These are phyloP conservation scores for Paramormyrops hopkinsi DNA, from an alignment of 2,797 vertebrate genomes.

Conservation along the genomic window DNA sequence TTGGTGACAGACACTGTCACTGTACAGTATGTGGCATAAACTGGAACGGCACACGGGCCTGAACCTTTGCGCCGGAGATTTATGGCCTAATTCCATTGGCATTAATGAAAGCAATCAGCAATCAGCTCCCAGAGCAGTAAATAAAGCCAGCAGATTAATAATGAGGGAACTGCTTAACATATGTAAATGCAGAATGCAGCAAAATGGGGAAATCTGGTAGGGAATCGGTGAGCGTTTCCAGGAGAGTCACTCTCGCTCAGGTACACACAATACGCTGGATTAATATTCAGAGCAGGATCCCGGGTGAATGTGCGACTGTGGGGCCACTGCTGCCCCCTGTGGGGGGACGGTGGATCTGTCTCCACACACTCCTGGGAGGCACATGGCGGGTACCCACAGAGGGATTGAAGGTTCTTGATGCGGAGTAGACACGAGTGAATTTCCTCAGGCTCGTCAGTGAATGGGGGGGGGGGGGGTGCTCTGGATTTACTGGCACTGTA, in stretches of 20 bases:
- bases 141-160: background rate
- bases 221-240: background rate
- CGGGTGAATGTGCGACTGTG: background rate
- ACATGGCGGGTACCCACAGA: background rate
- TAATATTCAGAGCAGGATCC: background rate
- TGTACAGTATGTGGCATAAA: too few species aligned
- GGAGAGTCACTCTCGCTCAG: background rate
- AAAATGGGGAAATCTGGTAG: background rate
- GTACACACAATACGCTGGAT: background rate
- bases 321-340: background rate
- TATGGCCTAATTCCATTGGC: background rate
- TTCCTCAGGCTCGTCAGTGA: background rate
- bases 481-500: background rate
- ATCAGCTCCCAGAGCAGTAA: conserved; percentile 13
- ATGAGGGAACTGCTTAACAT: conserved; percentile 1
- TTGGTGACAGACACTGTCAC: background rate
- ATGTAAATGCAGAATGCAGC: background rate
- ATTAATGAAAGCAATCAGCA: conserved; percentile 14
- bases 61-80: background rate
- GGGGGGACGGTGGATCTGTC: background rate
- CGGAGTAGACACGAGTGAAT: background rate
- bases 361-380: background rate
- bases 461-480: background rate
- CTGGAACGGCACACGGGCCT: background rate
- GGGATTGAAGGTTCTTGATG: background rate